Base-by-base conservation (phyloP, 2,797 vertebrate genomes). In the Xenops minutus region DNA sequence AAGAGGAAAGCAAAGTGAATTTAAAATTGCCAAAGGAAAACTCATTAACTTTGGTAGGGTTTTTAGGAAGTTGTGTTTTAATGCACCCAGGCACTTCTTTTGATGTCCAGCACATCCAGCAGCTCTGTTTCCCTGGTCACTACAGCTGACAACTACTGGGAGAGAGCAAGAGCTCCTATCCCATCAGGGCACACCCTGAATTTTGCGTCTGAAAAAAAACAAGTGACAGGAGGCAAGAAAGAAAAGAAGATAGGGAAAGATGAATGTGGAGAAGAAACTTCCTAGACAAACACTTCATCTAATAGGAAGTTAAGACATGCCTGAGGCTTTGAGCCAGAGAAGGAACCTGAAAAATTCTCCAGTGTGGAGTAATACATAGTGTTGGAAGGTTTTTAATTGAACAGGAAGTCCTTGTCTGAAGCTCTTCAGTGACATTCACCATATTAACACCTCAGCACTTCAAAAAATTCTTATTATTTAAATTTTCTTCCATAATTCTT, bases 21-120 rank as follows among this genome's bases (percentile, higher is more conserved):
- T 72, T 85, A 34, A 29, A 82, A 4, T 34, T 91, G 66, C 64
- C 77, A 87, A 55, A 82, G 41, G 56, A 81, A 94, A 94, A 92
- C 2, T 5, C 36, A 72, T 96, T 91, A 94, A 76, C 36, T 37
- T 80, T 73, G 11, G 32, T 15, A 3, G 10, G 5, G 16, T 79
- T 75, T 22, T 56, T 43, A n/a, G 43, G 43, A 85, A 80, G 43
- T 11, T 43, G 39, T 2, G 80, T 92, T 77, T 64, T 85, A 26
- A 74, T 61, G 32, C 22, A 22, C 55, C 5, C 43, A 88, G 64
- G n/a, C 30, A 48, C 30, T 78, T 77, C 43, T 73, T 95, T 91
- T 85, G 43, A 67, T 82, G n/a, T 56, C 26, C 43, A 43, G 27
- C 10, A 15, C 43, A 83, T 46, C 14, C 17, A 72, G 34, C 41